Percentiles rank a stretch among this genome's conserved stretches.
Conservation (phyloP, 2,888 invertebrate genomes). For the Hemistola chrysoprasaria region DNA sequence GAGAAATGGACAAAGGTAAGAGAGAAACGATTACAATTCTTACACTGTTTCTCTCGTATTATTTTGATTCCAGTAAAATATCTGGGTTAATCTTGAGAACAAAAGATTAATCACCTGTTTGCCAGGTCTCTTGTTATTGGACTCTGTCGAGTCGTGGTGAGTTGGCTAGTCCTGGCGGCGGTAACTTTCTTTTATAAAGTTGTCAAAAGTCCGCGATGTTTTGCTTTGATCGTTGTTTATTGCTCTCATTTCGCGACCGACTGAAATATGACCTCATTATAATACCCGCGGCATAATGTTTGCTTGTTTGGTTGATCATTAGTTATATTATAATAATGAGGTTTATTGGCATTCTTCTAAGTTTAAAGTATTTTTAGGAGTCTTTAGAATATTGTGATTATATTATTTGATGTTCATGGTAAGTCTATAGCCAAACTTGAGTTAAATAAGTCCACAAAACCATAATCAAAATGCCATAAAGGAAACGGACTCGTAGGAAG, state of each 20-base stretch:
- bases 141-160: no score
- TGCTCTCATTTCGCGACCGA: constrained; percentile 3
- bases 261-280: constrained; percentile 16
- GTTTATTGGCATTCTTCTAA: constrained; percentile 5
- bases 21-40: constrained; percentile 11
- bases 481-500: no score
- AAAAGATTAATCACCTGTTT: constrained; percentile 12
- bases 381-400: no score
- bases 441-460: no score
- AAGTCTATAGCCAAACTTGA: no score
- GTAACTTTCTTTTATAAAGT: constrained; percentile 3
- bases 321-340: constrained; percentile 6
- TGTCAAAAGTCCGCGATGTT: constrained; percentile 2
- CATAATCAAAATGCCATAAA: no score
- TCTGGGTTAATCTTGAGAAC: constrained; percentile 5
- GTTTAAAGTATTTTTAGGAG: no score
- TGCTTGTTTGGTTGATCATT: constrained; percentile 5
- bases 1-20: background rate
- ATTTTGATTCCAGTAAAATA: constrained; percentile 9
- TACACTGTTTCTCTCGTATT: constrained; percentile 8
- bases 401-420: no score
- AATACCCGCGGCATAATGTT: background rate
- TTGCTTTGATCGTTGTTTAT: constrained; percentile 16
- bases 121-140: no score
- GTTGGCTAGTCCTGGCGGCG: no score